Evolutionary conservation across 2,113 vertebrate genomes (phyloP).

Genomic region (Chaetodon trifascialis): DNA sequence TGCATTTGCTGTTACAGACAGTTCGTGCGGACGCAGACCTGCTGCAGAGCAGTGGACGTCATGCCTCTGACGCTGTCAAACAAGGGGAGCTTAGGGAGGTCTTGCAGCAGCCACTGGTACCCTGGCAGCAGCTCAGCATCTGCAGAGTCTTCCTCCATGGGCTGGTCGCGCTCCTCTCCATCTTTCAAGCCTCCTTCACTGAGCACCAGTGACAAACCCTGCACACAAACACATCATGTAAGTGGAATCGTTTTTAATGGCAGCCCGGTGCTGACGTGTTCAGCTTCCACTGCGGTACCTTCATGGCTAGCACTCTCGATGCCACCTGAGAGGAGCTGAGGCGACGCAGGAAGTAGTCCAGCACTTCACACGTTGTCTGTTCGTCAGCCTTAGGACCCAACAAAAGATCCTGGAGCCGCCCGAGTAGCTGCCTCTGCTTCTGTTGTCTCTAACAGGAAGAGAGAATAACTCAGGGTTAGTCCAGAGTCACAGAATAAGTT

Average conservation of each 20-base stretch:
- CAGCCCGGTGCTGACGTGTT: background rate
- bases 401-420: constrained; percentile 95
- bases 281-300: constrained; percentile 82
- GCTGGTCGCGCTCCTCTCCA: constrained; percentile 92
- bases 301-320: constrained; percentile 95
- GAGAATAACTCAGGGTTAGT: background rate
- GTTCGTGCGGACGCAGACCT: constrained; percentile 82
- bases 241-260: background rate
- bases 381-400: constrained; percentile 95
- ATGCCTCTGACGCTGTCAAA: constrained; percentile 93
- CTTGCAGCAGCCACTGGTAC: constrained; percentile 95
- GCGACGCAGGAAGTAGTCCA: constrained; percentile 97
- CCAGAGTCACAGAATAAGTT: constrained; percentile 2
- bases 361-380: constrained; percentile 96
- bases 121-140: constrained; percentile 90
- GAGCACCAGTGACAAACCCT: constrained; percentile 96
- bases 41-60: constrained; percentile 93
- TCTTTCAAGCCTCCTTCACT: constrained; percentile 91
- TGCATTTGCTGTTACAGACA: no score
- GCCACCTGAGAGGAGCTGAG: constrained; percentile 97
- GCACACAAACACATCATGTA: background rate
- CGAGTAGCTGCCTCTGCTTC: constrained; percentile 95
- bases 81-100: constrained; percentile 92
- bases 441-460: constrained; percentile 89
- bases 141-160: constrained; percentile 92